Conservation (phyloP, 2,113 vertebrate genomes). For the Carlito syrichta region DNA sequence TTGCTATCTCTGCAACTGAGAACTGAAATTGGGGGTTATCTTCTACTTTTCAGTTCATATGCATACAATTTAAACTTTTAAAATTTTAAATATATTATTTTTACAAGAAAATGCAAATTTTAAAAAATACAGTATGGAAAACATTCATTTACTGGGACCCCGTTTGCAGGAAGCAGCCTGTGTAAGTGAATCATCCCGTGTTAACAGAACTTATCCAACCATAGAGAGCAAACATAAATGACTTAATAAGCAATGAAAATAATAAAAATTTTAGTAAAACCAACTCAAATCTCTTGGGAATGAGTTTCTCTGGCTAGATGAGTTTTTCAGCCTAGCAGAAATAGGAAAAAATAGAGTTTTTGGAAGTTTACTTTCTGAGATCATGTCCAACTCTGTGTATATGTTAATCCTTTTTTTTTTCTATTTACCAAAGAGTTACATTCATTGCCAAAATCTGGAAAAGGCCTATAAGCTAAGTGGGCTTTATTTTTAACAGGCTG, state of each 20-base stretch:
- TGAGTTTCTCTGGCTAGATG: not conserved
- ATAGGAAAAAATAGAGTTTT: not conserved
- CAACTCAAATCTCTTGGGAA: not conserved
- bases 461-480: not conserved
- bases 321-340: constrained; percentile 9
- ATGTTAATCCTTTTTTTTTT: not conserved
- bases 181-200: not conserved
- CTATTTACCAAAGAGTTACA: not conserved
- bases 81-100: not conserved
- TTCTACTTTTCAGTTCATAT: not conserved
- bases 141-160: not conserved
- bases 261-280: constrained; percentile 6
- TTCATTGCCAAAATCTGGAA: not conserved
- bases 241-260: not conserved
- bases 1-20: not conserved
- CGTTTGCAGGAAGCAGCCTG: not conserved
- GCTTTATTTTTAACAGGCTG: not conserved
- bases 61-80: not conserved
- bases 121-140: not conserved
- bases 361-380: not conserved
- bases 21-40: not conserved
- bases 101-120: not conserved
- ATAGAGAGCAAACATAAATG: not conserved
- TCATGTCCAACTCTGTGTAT: not conserved
- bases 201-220: not conserved